phyloP scores from a whole-genome alignment of 2,113 vertebrate genomes.

The Cyphomyrus plagiostoma region DNA sequence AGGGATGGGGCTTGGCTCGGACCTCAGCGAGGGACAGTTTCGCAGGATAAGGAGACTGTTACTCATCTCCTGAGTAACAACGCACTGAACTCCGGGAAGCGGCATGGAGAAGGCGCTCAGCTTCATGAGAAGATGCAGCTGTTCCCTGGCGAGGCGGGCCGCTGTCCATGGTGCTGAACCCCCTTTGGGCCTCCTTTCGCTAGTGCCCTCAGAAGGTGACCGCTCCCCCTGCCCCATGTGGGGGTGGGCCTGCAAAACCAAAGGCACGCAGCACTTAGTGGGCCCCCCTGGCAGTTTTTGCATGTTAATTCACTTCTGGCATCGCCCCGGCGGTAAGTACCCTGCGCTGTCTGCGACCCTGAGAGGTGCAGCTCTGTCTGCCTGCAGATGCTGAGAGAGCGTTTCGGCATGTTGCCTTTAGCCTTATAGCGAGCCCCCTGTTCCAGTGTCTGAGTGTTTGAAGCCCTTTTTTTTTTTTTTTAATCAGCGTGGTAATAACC shows the following conservation, averaged over 20 bases:
- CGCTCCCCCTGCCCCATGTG: neutral
- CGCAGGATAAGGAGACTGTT: neutral
- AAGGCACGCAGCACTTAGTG: neutral
- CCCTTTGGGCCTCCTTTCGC: neutral
- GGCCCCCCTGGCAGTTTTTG: neutral
- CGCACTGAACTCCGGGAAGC: neutral
- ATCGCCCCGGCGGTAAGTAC: neutral
- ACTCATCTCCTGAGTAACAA: neutral
- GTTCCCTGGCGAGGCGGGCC: neutral
- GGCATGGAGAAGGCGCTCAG: neutral
- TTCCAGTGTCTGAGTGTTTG: neutral
- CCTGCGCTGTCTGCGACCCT: neutral
- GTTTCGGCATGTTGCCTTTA: neutral
- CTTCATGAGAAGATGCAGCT: neutral
- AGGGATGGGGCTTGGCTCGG: neutral
- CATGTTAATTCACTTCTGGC: neutral
- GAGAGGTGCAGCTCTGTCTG: neutral
- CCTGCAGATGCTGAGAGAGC: neutral
- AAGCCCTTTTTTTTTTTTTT: conserved; percentile 26
- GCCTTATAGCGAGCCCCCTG: neutral
- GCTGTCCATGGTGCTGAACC: neutral
- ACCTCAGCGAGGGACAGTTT: neutral
- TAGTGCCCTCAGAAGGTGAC: neutral
- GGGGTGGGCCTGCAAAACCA: neutral
- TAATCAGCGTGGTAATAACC: conserved; percentile 50